These are phyloP conservation scores for Diarsia mendica DNA, from an alignment of 2,888 invertebrate species.

Conservation along the genomic window DNA sequence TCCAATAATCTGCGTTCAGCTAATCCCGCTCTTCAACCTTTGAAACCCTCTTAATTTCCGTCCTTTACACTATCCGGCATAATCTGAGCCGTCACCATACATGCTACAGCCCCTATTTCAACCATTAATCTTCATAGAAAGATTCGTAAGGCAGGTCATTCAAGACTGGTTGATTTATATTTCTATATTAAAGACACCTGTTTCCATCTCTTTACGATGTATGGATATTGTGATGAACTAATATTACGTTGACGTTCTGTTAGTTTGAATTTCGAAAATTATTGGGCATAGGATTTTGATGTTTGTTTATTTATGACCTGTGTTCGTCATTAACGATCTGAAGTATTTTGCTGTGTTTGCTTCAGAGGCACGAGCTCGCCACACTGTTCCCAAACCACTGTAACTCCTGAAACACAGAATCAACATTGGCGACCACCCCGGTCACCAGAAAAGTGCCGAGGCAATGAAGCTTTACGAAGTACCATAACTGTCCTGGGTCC, in stretches of 20 bases:
- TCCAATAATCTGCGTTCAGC: conserved; percentile 76
- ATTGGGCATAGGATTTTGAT: conserved; percentile 1
- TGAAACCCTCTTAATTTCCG: conserved; percentile 73
- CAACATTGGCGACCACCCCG: too few species aligned
- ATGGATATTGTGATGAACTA: conserved; percentile 65
- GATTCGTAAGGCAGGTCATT: conserved; percentile 61
- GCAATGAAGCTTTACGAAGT: too few species aligned
- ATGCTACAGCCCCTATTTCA: conserved; percentile 14
- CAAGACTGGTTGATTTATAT: conserved; percentile 65
- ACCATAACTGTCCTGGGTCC: too few species aligned
- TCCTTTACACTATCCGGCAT: conserved; percentile 72
- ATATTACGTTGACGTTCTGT: conserved; percentile 50
- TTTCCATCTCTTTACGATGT: conserved; percentile 70
- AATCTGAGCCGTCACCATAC: conserved; percentile 66
- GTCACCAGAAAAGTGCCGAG: too few species aligned
- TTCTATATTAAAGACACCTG: conserved; percentile 73
- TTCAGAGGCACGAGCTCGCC: neutral
- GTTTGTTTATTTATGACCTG: conserved; percentile 10
- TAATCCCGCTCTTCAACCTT: conserved; percentile 75
- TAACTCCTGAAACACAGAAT: too few species aligned
- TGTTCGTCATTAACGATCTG: neutral
- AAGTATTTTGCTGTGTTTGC: neutral
- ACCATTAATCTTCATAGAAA: neutral
- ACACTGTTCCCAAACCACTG: too few species aligned
- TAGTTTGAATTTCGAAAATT: conserved; percentile 46